Evolutionary conservation across 2,113 vertebrate species (phyloP), one percentile per base, ranked within the genome.

Genomic region (Triplophysa siluroides): DNA sequence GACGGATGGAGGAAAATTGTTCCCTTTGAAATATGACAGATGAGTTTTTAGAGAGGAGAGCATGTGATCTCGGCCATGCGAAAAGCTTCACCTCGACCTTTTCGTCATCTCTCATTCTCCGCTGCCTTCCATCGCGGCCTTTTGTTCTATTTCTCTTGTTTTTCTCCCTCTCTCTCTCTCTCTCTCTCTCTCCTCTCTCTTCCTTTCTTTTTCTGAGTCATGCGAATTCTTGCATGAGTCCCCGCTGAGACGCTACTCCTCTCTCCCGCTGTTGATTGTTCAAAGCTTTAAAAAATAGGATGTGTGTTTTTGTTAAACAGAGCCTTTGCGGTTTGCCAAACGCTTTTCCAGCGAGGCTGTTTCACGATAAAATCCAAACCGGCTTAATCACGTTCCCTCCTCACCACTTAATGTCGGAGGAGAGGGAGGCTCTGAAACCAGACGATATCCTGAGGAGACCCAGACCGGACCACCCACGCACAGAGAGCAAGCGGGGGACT

Each of bases 341-440:
- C 14, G 10, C 47, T 69, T 62, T 68, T 84, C 66, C 74, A 84
- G 62, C 69, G 4, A 50, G 60, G 74, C 76, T 41, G 43, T 19
- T 78, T 78, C 75, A 68, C 4, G 78, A 81, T 84, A 81, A 84
- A 70, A 83, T 76, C 78, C 29, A 68, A 83, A 81, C 66, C 65
- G 56, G 47, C 79, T 74, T 71, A 72, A 61, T 71, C 70, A 50
- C 26, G 64, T 77, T 83, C 78, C 72, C 66, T 41, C 47, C 68
- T 78, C 43, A 41, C 73, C 24, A 61, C 79, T 83, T 71, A 78
- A 74, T 14, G 5, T 62, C 23, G 38, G 58, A 47, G 58, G 60
- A 63, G 16, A 16, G 9, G 58, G 73, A 63, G 58, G 23, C 21
- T 75, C 73, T 75, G 58, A 75, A 75, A 50, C 58, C 73, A 75